phyloP scores from a whole-genome alignment of 1,140 invertebrate genomes.

The Agrilus planipennis region DNA sequence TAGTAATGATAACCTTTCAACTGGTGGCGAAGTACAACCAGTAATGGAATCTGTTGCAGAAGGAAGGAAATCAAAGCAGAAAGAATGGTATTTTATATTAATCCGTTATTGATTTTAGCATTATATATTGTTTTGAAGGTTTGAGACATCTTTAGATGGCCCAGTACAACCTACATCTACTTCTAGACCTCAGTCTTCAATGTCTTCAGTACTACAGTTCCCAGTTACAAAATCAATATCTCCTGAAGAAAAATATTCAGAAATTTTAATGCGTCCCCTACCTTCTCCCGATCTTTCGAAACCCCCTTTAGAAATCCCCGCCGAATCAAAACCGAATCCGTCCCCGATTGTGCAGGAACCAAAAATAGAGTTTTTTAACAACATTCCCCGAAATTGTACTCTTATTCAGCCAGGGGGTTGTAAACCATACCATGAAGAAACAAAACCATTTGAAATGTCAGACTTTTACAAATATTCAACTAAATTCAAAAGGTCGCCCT shows the following conservation, averaged over 20 bases:
- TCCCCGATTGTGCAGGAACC: slow-evolving; percentile 28
- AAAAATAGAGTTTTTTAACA: slow-evolving; percentile 33
- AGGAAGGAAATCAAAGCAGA: slow-evolving; percentile 32
- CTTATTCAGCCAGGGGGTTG: slow-evolving; percentile 77
- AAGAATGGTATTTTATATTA: slow-evolving; percentile 30
- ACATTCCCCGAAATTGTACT: slow-evolving; percentile 66
- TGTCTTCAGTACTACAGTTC: slow-evolving; percentile 21
- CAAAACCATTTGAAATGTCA: slow-evolving; percentile 92
- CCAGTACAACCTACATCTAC: slow-evolving; percentile 27
- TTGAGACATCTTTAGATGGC: slow-evolving; percentile 40
- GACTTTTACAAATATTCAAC: slow-evolving; percentile 97
- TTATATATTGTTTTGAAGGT: slow-evolving; percentile 18
- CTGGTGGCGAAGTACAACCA: slow-evolving; percentile 27
- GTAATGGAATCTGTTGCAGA: slow-evolving; percentile 21
- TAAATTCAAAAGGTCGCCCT: slow-evolving; percentile 45
- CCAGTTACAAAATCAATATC: slow-evolving; percentile 10
- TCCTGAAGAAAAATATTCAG: slow-evolving; percentile 14
- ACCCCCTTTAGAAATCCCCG: slow-evolving; percentile 25
- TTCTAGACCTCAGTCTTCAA: slow-evolving; percentile 31
- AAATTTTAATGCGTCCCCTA: slow-evolving; percentile 17
- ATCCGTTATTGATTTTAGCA: neutral
- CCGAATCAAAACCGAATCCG: slow-evolving; percentile 27
- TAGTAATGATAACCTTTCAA: slow-evolving; percentile 29
- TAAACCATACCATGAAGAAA: slow-evolving; percentile 85
- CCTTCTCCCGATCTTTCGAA: slow-evolving; percentile 25